Base-by-base conservation (phyloP, 1,140 invertebrate species). In the Drosophila erecta region DNA sequence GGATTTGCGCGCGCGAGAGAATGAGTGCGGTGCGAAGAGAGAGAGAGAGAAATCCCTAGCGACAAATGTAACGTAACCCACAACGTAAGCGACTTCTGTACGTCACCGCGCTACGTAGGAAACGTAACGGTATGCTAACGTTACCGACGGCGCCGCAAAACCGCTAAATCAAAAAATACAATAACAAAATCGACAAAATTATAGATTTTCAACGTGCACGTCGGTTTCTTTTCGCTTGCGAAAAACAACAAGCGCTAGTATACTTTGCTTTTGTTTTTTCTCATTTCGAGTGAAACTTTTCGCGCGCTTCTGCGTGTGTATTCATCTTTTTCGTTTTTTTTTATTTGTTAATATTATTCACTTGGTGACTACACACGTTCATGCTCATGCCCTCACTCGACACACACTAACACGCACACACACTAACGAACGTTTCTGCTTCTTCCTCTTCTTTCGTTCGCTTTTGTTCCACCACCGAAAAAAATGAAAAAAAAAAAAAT, bases 381-480 rank as follows among this genome's bases (percentile, higher is more conserved):
- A 51, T 67, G 46, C 56, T 64, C 56, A 43, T 43, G 55, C 55
- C 27, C 60, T 33, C 44, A 49, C 69, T 59, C 75, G 69, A 17
- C 17, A 22, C 17, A 44, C 41, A 44, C 17, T 20, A 17, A 44
- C 41, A 43, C 41, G 11, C 54, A 53, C 76, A 74, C 81, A 49
- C 65, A 86, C 20, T 24, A n/a, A 49, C 59, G 64, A 66, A 60
- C 44, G 27, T 58, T 58, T 73, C 81, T 86, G 65, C 83, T 87
- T 83, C 83, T 79, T 87, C 49, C 53, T 76, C 40, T 22, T 64
- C 56, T 75, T 47, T 75, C 75, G 72, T 69, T 78, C 81, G 83
- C 83, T 76, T 76, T 76, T 69, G 72, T 76, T 76, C 72, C 79
- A 86, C 81, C 81, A 86, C 84, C 83, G 72, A 89, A 86, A 81